Percentiles rank a stretch among this genome's conserved stretches.
phyloP scores from a whole-genome alignment of 2,113 vertebrate species.

The Capra hircus region DNA sequence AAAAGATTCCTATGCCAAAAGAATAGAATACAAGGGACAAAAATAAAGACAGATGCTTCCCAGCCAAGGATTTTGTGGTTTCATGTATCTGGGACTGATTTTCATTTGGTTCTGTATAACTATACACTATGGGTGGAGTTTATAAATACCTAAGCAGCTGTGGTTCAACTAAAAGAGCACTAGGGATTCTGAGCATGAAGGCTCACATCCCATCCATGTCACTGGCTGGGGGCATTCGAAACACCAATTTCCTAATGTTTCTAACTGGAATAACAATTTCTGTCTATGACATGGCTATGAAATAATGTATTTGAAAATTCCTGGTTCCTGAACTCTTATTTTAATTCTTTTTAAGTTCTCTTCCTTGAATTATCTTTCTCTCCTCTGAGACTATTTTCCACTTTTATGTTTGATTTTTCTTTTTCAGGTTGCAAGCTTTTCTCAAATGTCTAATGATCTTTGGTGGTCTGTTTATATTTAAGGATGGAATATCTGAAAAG shows the following conservation, averaged over 20 bases:
- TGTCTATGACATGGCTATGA: background rate
- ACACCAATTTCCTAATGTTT: background rate
- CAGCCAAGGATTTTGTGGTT: background rate
- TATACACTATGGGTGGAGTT: background rate
- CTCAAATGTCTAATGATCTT: background rate
- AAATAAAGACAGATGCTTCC: conserved; percentile 14
- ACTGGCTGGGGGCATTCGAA: background rate
- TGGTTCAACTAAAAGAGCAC: background rate
- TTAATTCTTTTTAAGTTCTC: background rate
- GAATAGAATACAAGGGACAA: background rate
- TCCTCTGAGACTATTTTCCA: background rate
- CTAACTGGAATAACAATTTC: background rate
- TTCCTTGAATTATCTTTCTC: background rate
- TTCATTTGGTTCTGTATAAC: background rate
- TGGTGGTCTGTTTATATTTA: background rate
- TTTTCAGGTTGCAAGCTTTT: background rate
- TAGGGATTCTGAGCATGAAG: background rate
- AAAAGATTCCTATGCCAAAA: background rate
- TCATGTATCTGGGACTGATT: background rate
- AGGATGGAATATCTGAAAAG: background rate
- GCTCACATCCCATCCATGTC: background rate
- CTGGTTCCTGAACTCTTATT: background rate
- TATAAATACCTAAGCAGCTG: conserved; percentile 2
- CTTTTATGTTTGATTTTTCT: background rate
- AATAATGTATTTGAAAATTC: background rate